A percentile compares a stretch with the other conserved stretches of the same genome.
These are phyloP conservation scores for Sturnira hondurensis DNA, from an alignment of 2,113 vertebrate genomes.

Conservation along the genomic window DNA sequence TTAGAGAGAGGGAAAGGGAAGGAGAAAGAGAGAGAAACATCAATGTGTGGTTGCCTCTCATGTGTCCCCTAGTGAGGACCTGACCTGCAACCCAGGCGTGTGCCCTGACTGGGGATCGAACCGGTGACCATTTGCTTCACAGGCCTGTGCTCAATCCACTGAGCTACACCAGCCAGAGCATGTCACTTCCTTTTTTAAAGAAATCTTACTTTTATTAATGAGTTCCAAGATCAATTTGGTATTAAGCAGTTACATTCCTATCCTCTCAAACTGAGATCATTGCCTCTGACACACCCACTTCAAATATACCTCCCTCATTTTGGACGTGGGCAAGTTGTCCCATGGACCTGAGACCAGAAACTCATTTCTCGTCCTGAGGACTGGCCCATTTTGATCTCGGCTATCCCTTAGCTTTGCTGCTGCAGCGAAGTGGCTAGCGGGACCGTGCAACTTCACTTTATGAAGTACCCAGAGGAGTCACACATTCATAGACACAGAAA, in stretches of 20 bases:
- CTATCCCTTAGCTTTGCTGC: not conserved
- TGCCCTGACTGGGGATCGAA: too few species aligned
- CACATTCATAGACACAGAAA: not conserved
- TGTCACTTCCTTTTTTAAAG: not conserved
- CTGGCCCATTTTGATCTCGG: not conserved
- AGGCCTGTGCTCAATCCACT: too few species aligned
- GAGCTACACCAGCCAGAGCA: too few species aligned
- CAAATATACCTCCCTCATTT: not conserved
- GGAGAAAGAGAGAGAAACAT: too few species aligned
- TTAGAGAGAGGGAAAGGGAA: too few species aligned
- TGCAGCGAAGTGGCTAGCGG: not conserved
- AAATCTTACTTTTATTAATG: not conserved
- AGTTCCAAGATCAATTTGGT: not conserved
- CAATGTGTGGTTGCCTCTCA: too few species aligned
- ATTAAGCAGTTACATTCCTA: not conserved
- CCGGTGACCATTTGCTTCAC: too few species aligned
- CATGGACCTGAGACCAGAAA: not conserved
- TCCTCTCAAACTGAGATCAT: not conserved
- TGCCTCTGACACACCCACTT: not conserved
- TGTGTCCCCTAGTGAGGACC: too few species aligned
- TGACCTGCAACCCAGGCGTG: too few species aligned
- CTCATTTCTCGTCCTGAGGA: not conserved
- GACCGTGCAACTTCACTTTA: not conserved
- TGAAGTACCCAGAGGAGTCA: not conserved
- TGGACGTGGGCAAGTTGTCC: not conserved